Evolutionary conservation across 2,797 vertebrate genomes (phyloP), one percentile per base, ranked within the genome.

Genomic region (Artibeus jamaicensis): DNA sequence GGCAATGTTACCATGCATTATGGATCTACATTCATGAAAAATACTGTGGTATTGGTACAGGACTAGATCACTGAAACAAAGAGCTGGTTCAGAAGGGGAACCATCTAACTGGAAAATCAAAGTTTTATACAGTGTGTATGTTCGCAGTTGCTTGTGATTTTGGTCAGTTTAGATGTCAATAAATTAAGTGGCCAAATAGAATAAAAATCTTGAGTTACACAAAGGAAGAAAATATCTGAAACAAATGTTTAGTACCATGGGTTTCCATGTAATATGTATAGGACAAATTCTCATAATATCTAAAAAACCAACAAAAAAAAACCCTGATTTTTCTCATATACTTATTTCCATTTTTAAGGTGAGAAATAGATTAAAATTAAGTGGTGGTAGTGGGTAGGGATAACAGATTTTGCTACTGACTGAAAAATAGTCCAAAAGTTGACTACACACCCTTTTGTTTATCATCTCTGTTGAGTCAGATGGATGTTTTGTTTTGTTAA

Each of bases 171-270:
- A 26, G 14, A 70, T 48, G 79, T 93, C 44, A 76, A 32, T 95
- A 44, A 79, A 29, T 19, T 68, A 4, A 79, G 16, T 74, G 15
- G 68, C 2, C 86, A 89, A 76, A 50, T 39, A 7, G 86, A 76
- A 18, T 79, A 79, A 86, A 93, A 87, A 46, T 76, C 48, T 62
- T 44, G 26, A 48, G n/a, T 78, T 90, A 44, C 91, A 48, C 48
- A 88, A 95, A 67, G 29, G 37, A 83, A 73, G 19, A 34, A 89
- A 79, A 93, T 77, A 18, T 91, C 77, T 96, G 24, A 59, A 85
- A 46, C 2, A 92, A 89, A 94, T 81, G 89, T 73, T 46, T 74
- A 62, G 83, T 79, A 8, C 29, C 55, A 70, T 8, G 22, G 3
- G 29, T n/a, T 10, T 39, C 57, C 59, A 50, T 55, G 37, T 83